Evolutionary conservation across 1,140 invertebrate genomes (phyloP), one percentile per base, ranked within the genome.

Genomic region (Campoletis sonorensis): DNA sequence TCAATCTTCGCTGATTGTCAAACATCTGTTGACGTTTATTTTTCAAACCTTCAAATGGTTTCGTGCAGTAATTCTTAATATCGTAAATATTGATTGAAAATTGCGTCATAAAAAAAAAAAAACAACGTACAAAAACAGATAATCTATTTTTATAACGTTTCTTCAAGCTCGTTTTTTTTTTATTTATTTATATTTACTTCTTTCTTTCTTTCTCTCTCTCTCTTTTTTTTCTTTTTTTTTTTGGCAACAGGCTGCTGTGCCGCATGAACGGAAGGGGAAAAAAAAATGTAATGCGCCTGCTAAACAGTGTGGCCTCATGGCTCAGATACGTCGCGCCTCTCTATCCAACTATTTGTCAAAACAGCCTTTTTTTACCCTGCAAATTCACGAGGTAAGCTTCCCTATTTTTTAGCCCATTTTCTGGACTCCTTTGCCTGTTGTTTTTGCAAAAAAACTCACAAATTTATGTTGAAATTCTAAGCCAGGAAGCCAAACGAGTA

Each of bases 271-370:
- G 76, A 64, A 78, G 58, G 18, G 76, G 67, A 33, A 76, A 83
- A 82, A 81, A 85, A 85, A 85, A 88, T 90, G 88, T 85, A 70
- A 90, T 90, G 88, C 81, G 79, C 85, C 84, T 85, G 79, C 78
- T 85, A 86, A 86, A 81, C 80, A 81, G 71, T 81, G 71, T 81
- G 27, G 82, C 83, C 85, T 86, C 85, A 89, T 90, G 87, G 88
- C 88, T 88, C 86, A 90, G 82, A 92, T 93, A 93, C 92, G 92
- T 86, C 93, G 93, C 86, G 92, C 91, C 83, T 92, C 93, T 86
- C 93, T 94, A 88, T 91, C 92, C 70, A 89, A 90, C 71, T 92
- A 94, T 87, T 86, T 93, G 79, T 93, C 92, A 37, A 90, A 88
- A 81, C 91, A 93, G 79, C 92, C 91, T 84, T 88, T 94, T 78